A percentile compares a stretch with the other conserved stretches of the same genome.
Conservation (phyloP, 2,888 invertebrate genomes). For the Agriopis aurantiaria region DNA sequence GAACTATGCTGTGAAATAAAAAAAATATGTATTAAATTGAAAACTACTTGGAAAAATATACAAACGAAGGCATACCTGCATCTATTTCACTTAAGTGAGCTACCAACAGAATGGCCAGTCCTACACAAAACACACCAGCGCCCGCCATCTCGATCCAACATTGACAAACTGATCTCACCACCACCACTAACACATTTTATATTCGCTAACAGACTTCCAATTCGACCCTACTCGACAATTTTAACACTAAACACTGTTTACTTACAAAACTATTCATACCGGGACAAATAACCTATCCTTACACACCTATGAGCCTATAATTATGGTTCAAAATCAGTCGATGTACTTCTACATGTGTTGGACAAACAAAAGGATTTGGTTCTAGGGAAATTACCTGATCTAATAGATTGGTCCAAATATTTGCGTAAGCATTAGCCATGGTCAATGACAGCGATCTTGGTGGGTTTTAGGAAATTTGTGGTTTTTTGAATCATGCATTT, state of each 20-base stretch:
- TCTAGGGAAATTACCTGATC: constrained; percentile 40
- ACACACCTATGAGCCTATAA: background rate
- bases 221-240: constrained; percentile 42
- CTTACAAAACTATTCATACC: constrained; percentile 15
- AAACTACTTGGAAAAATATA: background rate
- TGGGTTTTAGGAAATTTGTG: constrained; percentile 21
- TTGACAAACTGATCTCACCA: constrained; percentile 33
- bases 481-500: constrained; percentile 8
- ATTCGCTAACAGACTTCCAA: constrained; percentile 35
- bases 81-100: constrained; percentile 41
- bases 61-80: constrained; percentile 47
- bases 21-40: too few species aligned
- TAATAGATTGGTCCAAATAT: constrained; percentile 37
- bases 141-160: constrained; percentile 48
- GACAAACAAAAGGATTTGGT: constrained; percentile 22
- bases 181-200: constrained; percentile 42
- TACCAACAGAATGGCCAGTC: constrained; percentile 43
- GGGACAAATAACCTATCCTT: background rate
- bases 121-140: constrained; percentile 40
- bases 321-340: constrained; percentile 26
- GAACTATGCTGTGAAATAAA: too few species aligned
- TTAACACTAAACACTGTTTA: constrained; percentile 38
- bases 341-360: background rate
- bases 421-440: constrained; percentile 33
- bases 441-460: constrained; percentile 30